Conservation (phyloP, 2,888 invertebrate species). For the Spodoptera exigua region DNA sequence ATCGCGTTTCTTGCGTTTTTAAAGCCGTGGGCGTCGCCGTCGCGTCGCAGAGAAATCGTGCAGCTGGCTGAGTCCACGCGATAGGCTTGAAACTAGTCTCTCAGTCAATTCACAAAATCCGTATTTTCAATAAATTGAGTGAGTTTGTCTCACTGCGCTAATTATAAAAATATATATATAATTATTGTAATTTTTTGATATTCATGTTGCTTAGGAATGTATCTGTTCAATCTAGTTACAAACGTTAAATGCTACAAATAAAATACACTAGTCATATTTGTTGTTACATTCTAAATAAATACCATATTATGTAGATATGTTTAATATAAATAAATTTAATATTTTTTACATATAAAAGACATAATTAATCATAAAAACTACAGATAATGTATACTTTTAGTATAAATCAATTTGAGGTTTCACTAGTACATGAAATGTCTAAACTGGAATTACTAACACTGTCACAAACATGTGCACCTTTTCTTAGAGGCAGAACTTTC, state of each 20-base stretch:
- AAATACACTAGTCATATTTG: no score
- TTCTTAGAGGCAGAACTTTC: conserved; percentile 93
- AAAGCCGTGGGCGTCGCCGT: no score
- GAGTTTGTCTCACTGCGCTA: no score
- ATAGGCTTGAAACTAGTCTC: no score
- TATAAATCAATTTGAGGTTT: conserved; percentile 53
- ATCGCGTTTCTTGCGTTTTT: no score
- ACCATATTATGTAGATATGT: neutral
- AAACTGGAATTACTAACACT: conserved; percentile 67
- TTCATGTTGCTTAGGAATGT: no score
- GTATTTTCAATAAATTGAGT: no score
- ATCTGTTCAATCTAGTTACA: neutral
- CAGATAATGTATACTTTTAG: conserved; percentile 19
- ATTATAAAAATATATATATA: no score
- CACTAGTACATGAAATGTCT: conserved; percentile 70
- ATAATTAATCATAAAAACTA: conserved; percentile 27
- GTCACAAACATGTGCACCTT: conserved; percentile 90
- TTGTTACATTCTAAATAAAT: conserved; percentile 13
- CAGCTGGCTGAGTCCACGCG: no score
- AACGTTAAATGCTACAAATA: conserved; percentile 7
- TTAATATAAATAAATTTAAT: conserved; percentile 33
- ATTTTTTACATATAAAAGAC: conserved; percentile 28
- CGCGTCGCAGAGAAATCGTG: no score
- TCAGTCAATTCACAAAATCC: no score
- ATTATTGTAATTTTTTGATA: no score